Evolutionary conservation across 2,113 vertebrate species (phyloP).

Genomic region (Sporophila hypoxantha): DNA sequence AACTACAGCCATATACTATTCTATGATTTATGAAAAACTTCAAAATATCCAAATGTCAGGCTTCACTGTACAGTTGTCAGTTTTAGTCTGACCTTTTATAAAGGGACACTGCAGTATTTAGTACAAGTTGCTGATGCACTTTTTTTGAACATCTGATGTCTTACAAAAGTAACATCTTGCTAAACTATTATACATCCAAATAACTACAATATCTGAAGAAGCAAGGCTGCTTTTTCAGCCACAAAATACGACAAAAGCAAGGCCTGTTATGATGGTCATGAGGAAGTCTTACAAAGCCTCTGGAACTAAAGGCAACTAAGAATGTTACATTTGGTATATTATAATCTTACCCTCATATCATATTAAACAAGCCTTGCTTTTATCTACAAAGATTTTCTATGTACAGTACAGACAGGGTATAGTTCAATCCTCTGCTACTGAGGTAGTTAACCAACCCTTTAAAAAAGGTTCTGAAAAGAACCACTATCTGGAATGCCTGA

Average conservation of each 20-base stretch:
- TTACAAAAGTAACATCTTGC: conserved; percentile 99
- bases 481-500: conserved; percentile 99
- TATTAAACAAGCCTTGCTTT: conserved; percentile 99
- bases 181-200: conserved; percentile 98
- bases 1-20: conserved; percentile 81
- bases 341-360: conserved; percentile 94
- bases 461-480: conserved; percentile 99
- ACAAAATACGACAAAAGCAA: conserved; percentile 98
- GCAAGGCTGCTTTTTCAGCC: conserved; percentile 99
- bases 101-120: conserved; percentile 97
- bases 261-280: conserved; percentile 97
- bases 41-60: conserved; percentile 85
- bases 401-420: conserved; percentile 99
- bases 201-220: conserved; percentile 99
- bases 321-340: conserved; percentile 98
- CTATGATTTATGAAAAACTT: conserved; percentile 83
- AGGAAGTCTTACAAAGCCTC: conserved; percentile 94
- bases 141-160: conserved; percentile 95
- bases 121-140: conserved; percentile 87
- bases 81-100: conserved; percentile 84
- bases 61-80: conserved; percentile 78
- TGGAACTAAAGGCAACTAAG: conserved; percentile 96
- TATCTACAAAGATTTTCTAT: conserved; percentile 99
- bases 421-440: conserved; percentile 98
- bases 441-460: conserved; percentile 97